These are phyloP conservation scores for Cartodere bifasciata DNA, from an alignment of 2,888 invertebrate species.

Conservation along the genomic window DNA sequence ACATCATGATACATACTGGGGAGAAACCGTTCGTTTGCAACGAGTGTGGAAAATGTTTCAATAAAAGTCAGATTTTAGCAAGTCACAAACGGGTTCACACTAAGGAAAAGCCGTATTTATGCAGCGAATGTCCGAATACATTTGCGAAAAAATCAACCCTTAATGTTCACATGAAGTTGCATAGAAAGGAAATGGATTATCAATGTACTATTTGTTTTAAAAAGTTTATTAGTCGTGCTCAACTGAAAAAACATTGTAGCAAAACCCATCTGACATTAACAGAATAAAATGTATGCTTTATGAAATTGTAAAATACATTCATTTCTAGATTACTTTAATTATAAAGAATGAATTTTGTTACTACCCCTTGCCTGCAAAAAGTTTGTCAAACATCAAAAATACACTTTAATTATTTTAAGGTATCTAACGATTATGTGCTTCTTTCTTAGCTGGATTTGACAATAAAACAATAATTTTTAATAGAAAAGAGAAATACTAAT, in stretches of 20 bases:
- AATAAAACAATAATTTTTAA: too few species aligned
- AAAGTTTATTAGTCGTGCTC: slow-evolving; percentile 22
- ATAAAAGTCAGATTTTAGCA: slow-evolving; percentile 19
- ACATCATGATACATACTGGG: slow-evolving; percentile 21
- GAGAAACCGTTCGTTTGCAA: slow-evolving; percentile 37
- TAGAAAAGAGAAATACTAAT: too few species aligned
- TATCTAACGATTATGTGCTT: too few species aligned
- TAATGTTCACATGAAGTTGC: slow-evolving; percentile 32
- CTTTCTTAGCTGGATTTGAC: too few species aligned
- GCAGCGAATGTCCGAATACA: slow-evolving; percentile 35
- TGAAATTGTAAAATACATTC: too few species aligned
- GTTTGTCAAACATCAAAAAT: too few species aligned
- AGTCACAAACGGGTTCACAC: slow-evolving; percentile 40
- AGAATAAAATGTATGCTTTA: too few species aligned
- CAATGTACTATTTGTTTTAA: slow-evolving; percentile 33
- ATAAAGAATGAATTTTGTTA: too few species aligned
- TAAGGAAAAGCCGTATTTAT: slow-evolving; percentile 33
- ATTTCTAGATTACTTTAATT: too few species aligned
- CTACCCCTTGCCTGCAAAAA: too few species aligned
- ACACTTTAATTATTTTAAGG: too few species aligned
- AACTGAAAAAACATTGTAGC: slow-evolving; percentile 23
- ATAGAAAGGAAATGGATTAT: slow-evolving; percentile 38
- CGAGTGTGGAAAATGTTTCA: slow-evolving; percentile 21
- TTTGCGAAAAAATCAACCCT: slow-evolving; percentile 41
- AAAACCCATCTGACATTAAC: too few species aligned